Conservation (phyloP, 2,113 vertebrate species). For the Platysteira castanea region DNA sequence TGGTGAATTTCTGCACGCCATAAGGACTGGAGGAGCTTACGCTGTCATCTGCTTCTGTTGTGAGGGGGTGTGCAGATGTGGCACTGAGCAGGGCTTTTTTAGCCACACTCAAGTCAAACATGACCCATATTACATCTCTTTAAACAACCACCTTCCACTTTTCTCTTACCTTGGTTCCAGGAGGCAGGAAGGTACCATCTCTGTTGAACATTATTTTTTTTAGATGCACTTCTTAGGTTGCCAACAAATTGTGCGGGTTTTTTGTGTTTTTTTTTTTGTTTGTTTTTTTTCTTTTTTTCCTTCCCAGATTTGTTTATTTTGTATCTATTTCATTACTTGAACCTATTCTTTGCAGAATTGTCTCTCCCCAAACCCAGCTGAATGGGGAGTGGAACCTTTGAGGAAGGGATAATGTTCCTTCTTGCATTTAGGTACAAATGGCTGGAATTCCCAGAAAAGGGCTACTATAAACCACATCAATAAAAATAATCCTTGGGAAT, state of each 20-base stretch:
- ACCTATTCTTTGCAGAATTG: background rate
- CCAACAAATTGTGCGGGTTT: background rate
- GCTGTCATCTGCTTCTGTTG: background rate
- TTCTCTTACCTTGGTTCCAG: background rate
- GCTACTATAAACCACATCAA: background rate
- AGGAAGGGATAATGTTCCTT: background rate
- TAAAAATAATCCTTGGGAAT: background rate
- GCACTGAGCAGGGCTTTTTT: background rate
- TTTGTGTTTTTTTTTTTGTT: too few species aligned
- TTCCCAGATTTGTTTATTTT: background rate
- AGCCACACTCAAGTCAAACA: background rate
- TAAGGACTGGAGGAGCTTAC: background rate
- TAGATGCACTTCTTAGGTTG: background rate
- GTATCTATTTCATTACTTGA: background rate
- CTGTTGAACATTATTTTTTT: background rate
- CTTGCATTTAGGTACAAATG: background rate
- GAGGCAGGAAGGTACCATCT: background rate
- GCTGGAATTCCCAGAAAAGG: background rate
- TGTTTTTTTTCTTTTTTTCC: too few species aligned
- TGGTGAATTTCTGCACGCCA: background rate
- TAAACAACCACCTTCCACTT: background rate
- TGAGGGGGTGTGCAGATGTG: background rate
- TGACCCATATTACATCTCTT: background rate
- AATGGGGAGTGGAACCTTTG: background rate
- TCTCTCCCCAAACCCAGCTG: background rate